These are phyloP conservation scores for Edolisoma coerulescens DNA, from an alignment of 2,113 vertebrate genomes.

Conservation along the genomic window DNA sequence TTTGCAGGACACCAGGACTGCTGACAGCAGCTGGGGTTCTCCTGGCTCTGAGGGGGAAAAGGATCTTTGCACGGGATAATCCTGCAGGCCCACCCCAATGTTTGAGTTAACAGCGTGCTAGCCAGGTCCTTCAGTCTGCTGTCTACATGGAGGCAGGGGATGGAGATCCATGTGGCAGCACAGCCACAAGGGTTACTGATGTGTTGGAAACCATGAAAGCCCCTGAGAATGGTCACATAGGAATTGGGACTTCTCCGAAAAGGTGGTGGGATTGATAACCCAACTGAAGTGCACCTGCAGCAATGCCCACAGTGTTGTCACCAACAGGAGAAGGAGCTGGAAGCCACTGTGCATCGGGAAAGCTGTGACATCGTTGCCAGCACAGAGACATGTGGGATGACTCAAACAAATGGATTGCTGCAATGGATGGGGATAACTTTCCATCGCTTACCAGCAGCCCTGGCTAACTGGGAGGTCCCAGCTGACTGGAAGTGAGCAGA, in stretches of 20 bases:
- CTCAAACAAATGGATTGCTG: not conserved
- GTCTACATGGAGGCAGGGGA: not conserved
- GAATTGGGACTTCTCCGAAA: not conserved
- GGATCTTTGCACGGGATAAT: not conserved
- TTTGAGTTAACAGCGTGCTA: not conserved
- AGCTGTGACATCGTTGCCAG: not conserved
- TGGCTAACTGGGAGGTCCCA: not conserved
- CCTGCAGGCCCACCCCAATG: not conserved
- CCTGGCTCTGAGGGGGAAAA: not conserved
- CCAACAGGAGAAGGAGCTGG: not conserved
- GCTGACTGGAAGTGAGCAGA: not conserved
- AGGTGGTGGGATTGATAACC: not conserved
- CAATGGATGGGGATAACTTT: not conserved
- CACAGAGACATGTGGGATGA: not conserved
- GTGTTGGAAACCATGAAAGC: not conserved
- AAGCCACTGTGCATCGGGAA: not conserved
- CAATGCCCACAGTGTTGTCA: accelerated
- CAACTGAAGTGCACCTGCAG: not conserved
- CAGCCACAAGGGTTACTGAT: not conserved
- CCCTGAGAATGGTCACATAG: accelerated
- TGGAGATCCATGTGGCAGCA: not conserved
- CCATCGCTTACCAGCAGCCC: not conserved
- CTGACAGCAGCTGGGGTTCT: not conserved
- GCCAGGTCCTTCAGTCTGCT: not conserved
- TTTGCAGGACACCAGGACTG: not conserved